A percentile compares a stretch with the other conserved stretches of the same genome.
phyloP scores from a whole-genome alignment of 2,888 invertebrate genomes.

The Polyommatus icarus region DNA sequence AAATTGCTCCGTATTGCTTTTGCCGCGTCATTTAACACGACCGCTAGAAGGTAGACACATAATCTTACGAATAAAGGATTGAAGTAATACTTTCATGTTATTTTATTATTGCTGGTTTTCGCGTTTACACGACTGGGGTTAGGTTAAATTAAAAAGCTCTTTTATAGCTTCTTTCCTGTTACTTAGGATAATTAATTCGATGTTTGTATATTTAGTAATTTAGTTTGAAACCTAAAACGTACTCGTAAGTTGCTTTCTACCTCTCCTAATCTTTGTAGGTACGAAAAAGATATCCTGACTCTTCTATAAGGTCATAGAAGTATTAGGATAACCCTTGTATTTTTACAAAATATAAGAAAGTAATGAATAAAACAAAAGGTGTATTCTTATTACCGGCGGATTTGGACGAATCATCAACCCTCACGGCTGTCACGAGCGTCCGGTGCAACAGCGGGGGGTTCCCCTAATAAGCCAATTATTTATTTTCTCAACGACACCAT shows the following conservation, averaged over 20 bases:
- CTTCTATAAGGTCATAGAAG: no score
- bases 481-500: slow-evolving; percentile 41
- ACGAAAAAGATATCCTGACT: no score
- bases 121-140: background rate
- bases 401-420: slow-evolving; percentile 49
- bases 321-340: no score
- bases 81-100: slow-evolving; percentile 1
- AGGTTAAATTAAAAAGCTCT: background rate
- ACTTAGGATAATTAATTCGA: background rate
- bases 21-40: slow-evolving; percentile 71
- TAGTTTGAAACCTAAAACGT: background rate
- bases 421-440: slow-evolving; percentile 65
- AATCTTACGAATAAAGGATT: slow-evolving; percentile 23
- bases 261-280: background rate
- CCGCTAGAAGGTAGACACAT: slow-evolving; percentile 43
- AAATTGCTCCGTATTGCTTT: slow-evolving; percentile 71
- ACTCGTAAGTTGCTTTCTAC: background rate
- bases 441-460: slow-evolving; percentile 63
- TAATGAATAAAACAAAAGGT: slow-evolving; percentile 17
- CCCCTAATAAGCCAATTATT: slow-evolving; percentile 46
- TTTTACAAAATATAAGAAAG: background rate
- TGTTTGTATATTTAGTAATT: no score
- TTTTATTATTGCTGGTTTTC: slow-evolving; percentile 2
- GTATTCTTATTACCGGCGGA: slow-evolving; percentile 10
- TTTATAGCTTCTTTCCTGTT: background rate